phyloP scores from a whole-genome alignment of 1,140 invertebrate genomes.

The Procambarus virginalis region DNA sequence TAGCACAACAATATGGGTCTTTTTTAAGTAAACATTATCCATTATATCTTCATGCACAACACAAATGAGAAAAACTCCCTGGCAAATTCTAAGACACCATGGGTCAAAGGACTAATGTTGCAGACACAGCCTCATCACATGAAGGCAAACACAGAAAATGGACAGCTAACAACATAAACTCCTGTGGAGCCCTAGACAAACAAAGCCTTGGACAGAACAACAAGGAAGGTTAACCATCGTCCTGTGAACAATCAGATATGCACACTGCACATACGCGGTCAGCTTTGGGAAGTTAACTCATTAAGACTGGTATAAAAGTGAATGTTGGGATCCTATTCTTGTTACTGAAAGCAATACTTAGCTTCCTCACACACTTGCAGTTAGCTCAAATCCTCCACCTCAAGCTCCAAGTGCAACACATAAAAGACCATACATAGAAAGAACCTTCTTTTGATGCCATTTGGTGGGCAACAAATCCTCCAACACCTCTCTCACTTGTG shows the following conservation, averaged over 20 bases:
- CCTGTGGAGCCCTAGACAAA: constrained; percentile 64
- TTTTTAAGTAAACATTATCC: constrained; percentile 49
- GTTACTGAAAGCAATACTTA: constrained; percentile 50
- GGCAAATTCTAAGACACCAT: constrained; percentile 69
- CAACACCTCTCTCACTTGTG: constrained; percentile 40
- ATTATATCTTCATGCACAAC: constrained; percentile 66
- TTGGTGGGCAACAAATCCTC: constrained; percentile 5
- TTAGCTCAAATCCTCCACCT: constrained; percentile 53
- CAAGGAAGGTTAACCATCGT: constrained; percentile 61
- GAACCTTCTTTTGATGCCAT: constrained; percentile 10
- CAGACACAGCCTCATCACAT: constrained; percentile 68
- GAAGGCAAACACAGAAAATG: constrained; percentile 68
- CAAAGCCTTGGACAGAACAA: constrained; percentile 65
- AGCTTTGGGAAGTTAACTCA: constrained; percentile 49
- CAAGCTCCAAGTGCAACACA: constrained; percentile 45
- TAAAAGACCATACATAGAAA: constrained; percentile 30
- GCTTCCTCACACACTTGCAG: constrained; percentile 35
- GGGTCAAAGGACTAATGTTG: constrained; percentile 66
- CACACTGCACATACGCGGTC: constrained; percentile 48
- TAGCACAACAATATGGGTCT: constrained; percentile 65
- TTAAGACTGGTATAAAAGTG: constrained; percentile 44
- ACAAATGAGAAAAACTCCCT: constrained; percentile 66
- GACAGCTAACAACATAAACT: constrained; percentile 67
- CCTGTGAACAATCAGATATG: constrained; percentile 56
- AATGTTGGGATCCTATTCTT: constrained; percentile 36